Evolutionary conservation across 92 coral and sea anemone genomes (phyloP).

Genomic region (Epizoanthus rinbou): DNA sequence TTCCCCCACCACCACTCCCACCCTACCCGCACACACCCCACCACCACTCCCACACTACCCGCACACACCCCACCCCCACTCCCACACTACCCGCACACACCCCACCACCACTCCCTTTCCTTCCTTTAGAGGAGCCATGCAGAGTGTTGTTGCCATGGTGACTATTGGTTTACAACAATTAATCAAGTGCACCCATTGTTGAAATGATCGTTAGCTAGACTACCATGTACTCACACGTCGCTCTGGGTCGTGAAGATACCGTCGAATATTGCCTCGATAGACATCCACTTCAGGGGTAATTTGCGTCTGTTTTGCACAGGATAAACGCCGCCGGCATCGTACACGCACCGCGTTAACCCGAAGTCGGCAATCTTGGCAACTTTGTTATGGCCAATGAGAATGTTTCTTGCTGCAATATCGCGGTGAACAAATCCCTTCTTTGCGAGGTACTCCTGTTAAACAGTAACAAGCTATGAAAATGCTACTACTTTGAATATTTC

Average conservation of each 20-base stretch:
- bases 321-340: conserved; percentile 18
- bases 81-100: no score
- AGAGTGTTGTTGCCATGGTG: no score
- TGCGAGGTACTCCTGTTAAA: conserved; percentile 29
- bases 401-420: conserved; percentile 37
- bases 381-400: conserved; percentile 34
- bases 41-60: no score
- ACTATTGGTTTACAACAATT: no score
- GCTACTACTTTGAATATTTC: no score
- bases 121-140: no score
- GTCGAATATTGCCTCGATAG: conserved; percentile 28
- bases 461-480: background rate
- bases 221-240: conserved; percentile 24
- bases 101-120: no score
- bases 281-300: conserved; percentile 38
- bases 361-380: conserved; percentile 43
- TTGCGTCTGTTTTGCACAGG: conserved; percentile 35
- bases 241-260: conserved; percentile 36
- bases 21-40: no score
- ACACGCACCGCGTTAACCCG: conserved; percentile 34
- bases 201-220: background rate
- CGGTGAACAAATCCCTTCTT: conserved; percentile 37
- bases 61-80: no score
- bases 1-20: no score
- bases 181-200: no score